These are phyloP conservation scores for Camelus bactrianus DNA, from an alignment of 2,113 vertebrate species.

Conservation along the genomic window DNA sequence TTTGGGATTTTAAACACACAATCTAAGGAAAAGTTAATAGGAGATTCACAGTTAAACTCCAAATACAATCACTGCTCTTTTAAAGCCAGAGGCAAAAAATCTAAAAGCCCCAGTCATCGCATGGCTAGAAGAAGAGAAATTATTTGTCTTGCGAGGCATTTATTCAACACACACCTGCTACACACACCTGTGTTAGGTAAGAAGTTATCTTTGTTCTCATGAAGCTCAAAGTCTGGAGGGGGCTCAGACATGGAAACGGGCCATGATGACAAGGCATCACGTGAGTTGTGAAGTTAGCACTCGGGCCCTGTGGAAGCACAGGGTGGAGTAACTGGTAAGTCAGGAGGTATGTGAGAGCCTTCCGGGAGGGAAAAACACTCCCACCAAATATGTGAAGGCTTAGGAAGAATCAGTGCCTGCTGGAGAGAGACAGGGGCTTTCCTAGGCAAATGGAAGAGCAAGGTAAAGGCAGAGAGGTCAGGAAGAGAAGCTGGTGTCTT, in stretches of 20 bases:
- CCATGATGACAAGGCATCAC: accelerated
- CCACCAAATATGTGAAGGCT: no score
- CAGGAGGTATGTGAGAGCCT: accelerated
- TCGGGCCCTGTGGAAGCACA: neutral
- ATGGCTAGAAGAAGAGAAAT: neutral
- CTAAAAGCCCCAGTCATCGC: neutral
- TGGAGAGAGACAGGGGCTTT: neutral
- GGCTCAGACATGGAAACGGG: no score
- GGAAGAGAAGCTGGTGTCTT: neutral
- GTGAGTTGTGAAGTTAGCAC: neutral
- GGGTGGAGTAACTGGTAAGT: neutral
- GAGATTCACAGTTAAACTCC: neutral
- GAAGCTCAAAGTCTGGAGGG: neutral
- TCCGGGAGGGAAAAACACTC: neutral
- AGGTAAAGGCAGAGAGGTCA: neutral
- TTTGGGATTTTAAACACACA: neutral
- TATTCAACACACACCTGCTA: neutral
- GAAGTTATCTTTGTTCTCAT: neutral
- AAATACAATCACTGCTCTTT: neutral
- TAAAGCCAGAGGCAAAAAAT: constrained; percentile 24
- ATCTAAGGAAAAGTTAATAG: constrained; percentile 7
- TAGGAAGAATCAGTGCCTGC: neutral
- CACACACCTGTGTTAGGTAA: neutral
- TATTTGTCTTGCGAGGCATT: neutral
- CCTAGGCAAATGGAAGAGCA: neutral